Conservation (phyloP, 2,797 vertebrate species). For the Hemibagrus guttatus region DNA sequence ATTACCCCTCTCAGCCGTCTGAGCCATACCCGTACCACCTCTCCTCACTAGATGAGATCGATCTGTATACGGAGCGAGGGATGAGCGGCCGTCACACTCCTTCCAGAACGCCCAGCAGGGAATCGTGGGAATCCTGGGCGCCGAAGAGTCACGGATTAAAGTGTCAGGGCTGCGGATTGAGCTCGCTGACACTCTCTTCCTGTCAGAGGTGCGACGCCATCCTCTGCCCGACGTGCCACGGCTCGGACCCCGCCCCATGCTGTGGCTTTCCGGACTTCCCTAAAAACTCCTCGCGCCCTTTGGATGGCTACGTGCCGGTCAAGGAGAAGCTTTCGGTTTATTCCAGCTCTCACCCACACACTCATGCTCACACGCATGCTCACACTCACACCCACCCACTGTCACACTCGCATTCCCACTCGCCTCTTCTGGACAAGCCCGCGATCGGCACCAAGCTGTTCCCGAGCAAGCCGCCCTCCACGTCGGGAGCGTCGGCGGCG, state of each 20-base stretch:
- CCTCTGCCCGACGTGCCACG: conserved; percentile 83
- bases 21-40: conserved; percentile 81
- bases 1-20: conserved; percentile 81
- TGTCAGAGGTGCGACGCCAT: conserved; percentile 85
- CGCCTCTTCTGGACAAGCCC: conserved; percentile 77
- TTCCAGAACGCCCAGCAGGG: conserved; percentile 75
- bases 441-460: conserved; percentile 76
- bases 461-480: conserved; percentile 71
- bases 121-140: conserved; percentile 74
- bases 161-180: conserved; percentile 89
- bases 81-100: conserved; percentile 73
- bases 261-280: conserved; percentile 78
- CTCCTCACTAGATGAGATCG: conserved; percentile 86
- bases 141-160: conserved; percentile 75
- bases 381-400: conserved; percentile 71
- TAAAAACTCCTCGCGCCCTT: conserved; percentile 74
- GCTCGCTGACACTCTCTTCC: conserved; percentile 77
- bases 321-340: conserved; percentile 82
- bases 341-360: conserved; percentile 68
- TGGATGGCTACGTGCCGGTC: conserved; percentile 77
- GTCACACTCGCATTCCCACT: conserved; percentile 67
- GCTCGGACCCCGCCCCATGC: conserved; percentile 77
- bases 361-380: conserved; percentile 66
- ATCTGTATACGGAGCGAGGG: conserved; percentile 90
- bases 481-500: conserved; percentile 46